phyloP scores from a whole-genome alignment of 2,888 invertebrate genomes.

The Drepana falcataria region DNA sequence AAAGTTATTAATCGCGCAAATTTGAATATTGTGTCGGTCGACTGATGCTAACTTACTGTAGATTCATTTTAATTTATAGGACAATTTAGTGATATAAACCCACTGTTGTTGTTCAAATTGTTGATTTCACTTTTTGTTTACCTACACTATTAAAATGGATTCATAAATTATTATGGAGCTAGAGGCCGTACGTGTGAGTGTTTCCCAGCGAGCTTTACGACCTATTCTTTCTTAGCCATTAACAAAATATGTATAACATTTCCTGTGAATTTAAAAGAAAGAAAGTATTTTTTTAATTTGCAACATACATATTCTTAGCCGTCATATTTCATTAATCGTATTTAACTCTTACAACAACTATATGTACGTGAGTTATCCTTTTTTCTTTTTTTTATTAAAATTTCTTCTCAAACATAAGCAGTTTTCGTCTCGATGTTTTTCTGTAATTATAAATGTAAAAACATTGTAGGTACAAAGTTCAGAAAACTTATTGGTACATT shows the following conservation, averaged over 20 bases:
- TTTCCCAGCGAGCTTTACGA: background rate
- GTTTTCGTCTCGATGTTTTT: no score
- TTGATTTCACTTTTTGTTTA: background rate
- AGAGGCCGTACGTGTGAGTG: background rate
- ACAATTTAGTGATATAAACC: background rate
- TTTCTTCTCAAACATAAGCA: no score
- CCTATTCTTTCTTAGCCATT: background rate
- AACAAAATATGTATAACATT: background rate
- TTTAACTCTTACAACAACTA: no score
- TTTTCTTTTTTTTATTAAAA: no score
- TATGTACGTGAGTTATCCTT: no score
- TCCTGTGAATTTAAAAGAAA: background rate
- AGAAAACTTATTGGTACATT: no score
- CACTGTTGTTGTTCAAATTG: background rate
- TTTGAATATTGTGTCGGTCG: constrained; percentile 19
- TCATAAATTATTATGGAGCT: background rate
- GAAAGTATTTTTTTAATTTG: background rate
- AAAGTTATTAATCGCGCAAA: constrained; percentile 35
- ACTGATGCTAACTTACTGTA: background rate
- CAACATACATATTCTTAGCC: no score
- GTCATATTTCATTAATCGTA: no score
- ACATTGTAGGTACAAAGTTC: no score
- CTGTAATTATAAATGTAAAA: no score
- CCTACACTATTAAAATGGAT: background rate
- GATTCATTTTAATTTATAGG: no score